These are phyloP conservation scores for Diachasmimorpha longicaudata DNA, from an alignment of 1,140 invertebrate species.

Conservation along the genomic window DNA sequence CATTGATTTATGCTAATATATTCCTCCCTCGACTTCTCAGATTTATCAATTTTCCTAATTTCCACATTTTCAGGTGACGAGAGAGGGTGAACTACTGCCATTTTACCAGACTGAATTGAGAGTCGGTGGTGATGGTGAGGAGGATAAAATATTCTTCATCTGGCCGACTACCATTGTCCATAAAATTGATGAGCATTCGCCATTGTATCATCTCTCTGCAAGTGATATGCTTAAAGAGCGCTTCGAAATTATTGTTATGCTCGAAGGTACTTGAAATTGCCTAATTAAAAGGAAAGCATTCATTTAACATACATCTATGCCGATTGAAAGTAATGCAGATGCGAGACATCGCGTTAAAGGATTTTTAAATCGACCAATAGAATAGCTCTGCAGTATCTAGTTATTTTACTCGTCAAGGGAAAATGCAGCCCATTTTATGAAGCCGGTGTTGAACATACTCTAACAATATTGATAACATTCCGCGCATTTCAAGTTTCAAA, in stretches of 20 bases:
- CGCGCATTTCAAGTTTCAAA: too few relatives aligned
- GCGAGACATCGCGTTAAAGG: too few relatives aligned
- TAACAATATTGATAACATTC: too few relatives aligned
- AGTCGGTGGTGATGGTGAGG: constrained; percentile 83
- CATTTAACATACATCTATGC: too few relatives aligned
- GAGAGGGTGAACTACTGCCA: constrained; percentile 84
- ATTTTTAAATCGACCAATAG: too few relatives aligned
- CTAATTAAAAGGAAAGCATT: not conserved
- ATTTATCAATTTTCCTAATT: constrained; percentile 4
- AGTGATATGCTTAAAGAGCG: constrained; percentile 87
- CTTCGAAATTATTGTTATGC: constrained; percentile 95
- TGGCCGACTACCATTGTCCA: constrained; percentile 93
- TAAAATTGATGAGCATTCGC: constrained; percentile 80
- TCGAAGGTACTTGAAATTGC: constrained; percentile 79
- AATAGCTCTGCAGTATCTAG: too few relatives aligned
- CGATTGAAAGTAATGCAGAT: too few relatives aligned
- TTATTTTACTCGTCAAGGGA: too few relatives aligned
- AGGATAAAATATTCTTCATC: constrained; percentile 87
- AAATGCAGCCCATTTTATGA: too few relatives aligned
- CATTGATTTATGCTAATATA: constrained; percentile 2
- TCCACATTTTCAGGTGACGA: constrained; percentile 63
- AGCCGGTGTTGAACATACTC: too few relatives aligned
- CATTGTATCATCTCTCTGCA: constrained; percentile 87
- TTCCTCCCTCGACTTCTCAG: not conserved
- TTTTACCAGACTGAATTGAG: constrained; percentile 85